phyloP scores from a whole-genome alignment of 2,113 vertebrate genomes.

The Tachysurus vachellii region DNA sequence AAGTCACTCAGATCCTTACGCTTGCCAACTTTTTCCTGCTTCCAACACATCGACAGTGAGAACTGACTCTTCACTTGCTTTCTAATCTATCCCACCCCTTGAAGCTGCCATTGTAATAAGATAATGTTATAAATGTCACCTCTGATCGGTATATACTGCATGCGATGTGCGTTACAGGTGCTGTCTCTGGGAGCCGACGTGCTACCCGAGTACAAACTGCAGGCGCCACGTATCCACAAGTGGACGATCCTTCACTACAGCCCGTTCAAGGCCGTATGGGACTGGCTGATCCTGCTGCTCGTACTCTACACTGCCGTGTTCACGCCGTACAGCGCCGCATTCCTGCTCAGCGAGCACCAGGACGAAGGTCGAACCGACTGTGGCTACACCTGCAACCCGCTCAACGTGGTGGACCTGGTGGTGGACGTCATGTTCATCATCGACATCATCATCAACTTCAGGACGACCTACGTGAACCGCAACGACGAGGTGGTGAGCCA shows the following conservation, averaged over 20 bases:
- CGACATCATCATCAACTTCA: constrained; percentile 98
- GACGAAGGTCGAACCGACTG: constrained; percentile 83
- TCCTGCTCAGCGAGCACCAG: constrained; percentile 91
- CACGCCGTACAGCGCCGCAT: constrained; percentile 94
- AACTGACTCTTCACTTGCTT: too few species aligned
- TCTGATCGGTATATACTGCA: neutral
- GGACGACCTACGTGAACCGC: constrained; percentile 96
- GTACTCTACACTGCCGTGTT: constrained; percentile 98
- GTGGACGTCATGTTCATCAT: constrained; percentile 99
- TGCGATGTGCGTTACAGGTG: constrained; percentile 72
- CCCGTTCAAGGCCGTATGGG: constrained; percentile 98
- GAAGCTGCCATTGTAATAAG: neutral
- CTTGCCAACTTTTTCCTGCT: too few species aligned
- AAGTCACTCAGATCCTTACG: too few species aligned
- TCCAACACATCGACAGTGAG: too few species aligned
- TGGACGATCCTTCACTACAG: constrained; percentile 98
- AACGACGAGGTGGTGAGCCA: constrained; percentile 98
- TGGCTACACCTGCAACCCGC: constrained; percentile 90
- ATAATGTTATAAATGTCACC: neutral
- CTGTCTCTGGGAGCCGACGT: constrained; percentile 94
- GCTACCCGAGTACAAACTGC: constrained; percentile 95
- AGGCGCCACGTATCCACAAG: constrained; percentile 91
- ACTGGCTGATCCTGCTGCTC: constrained; percentile 96
- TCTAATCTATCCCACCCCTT: too few species aligned
- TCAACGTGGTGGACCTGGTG: constrained; percentile 95